Conservation (phyloP, 2,888 invertebrate genomes). For the Macropis europaea region DNA sequence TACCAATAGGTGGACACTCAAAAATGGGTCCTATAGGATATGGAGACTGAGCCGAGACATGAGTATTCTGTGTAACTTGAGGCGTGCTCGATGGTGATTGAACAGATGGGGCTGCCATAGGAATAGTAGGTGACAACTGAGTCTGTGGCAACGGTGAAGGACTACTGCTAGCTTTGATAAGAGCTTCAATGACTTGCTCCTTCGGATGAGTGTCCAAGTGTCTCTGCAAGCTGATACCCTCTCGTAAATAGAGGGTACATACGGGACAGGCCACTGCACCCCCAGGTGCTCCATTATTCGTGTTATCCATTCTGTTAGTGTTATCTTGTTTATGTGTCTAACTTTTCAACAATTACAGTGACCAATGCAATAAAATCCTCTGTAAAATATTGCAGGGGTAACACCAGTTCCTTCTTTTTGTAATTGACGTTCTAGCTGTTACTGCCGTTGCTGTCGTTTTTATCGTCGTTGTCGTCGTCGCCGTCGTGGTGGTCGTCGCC, state of each 20-base stretch:
- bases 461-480: conserved; percentile 1
- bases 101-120: conserved; percentile 51
- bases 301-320: conserved; percentile 60
- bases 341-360: conserved; percentile 26
- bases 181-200: conserved; percentile 92
- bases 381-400: conserved; percentile 19
- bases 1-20: conserved; percentile 76
- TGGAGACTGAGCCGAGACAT: conserved; percentile 70
- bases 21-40: conserved; percentile 77
- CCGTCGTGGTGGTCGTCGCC: neutral
- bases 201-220: conserved; percentile 93
- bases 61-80: conserved; percentile 54
- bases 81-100: conserved; percentile 48
- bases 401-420: conserved; percentile 22
- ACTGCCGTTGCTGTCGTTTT: conserved; percentile 15
- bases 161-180: conserved; percentile 81
- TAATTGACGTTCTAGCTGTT: conserved; percentile 36
- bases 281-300: conserved; percentile 52
- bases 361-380: conserved; percentile 15
- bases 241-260: conserved; percentile 90
- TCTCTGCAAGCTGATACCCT: conserved; percentile 90
- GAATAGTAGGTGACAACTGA: conserved; percentile 37
- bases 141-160: conserved; percentile 52
- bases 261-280: conserved; percentile 86
- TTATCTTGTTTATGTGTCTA: conserved; percentile 18